Evolutionary conservation across 2,888 invertebrate genomes (phyloP).

Genomic region (Leucozona laternaria): DNA sequence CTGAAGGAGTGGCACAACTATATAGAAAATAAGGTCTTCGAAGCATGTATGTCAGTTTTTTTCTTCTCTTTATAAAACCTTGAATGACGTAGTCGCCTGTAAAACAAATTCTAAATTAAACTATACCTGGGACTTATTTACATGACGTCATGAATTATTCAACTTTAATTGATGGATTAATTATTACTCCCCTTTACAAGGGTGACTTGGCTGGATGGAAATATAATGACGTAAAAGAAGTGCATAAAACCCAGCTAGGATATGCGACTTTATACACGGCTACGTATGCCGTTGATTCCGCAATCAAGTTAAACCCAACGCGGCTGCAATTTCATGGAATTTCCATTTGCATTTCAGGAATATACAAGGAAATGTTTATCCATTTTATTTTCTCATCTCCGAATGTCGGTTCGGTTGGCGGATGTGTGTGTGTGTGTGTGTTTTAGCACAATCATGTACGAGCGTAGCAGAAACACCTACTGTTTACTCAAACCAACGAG

Average conservation of each 20-base stretch:
- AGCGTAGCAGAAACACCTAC: not conserved
- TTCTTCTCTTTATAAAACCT: not conserved
- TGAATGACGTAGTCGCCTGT: not conserved
- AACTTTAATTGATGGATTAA: conserved; percentile 43
- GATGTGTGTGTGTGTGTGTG: not conserved
- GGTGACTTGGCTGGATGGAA: not conserved
- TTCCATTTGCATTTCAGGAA: conserved; percentile 32
- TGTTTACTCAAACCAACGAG: conserved; percentile 18
- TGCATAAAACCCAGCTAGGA: not conserved
- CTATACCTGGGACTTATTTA: not conserved
- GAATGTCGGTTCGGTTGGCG: conserved; percentile 7
- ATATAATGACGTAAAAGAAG: conserved; percentile 13
- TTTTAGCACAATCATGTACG: not conserved
- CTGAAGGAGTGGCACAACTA: not conserved
- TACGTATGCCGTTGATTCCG: not conserved
- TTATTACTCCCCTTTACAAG: not conserved
- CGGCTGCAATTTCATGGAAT: conserved; percentile 36
- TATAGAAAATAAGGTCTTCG: not conserved
- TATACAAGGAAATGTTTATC: conserved; percentile 20
- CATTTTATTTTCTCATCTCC: conserved; percentile 25
- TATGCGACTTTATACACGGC: not conserved
- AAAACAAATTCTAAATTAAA: conserved; percentile 24
- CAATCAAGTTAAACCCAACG: conserved; percentile 14
- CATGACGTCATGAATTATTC: conserved; percentile 31
- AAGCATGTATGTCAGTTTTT: not conserved